Evolutionary conservation across 2,113 vertebrate species (phyloP).

Genomic region (Phaetusa simplex): DNA sequence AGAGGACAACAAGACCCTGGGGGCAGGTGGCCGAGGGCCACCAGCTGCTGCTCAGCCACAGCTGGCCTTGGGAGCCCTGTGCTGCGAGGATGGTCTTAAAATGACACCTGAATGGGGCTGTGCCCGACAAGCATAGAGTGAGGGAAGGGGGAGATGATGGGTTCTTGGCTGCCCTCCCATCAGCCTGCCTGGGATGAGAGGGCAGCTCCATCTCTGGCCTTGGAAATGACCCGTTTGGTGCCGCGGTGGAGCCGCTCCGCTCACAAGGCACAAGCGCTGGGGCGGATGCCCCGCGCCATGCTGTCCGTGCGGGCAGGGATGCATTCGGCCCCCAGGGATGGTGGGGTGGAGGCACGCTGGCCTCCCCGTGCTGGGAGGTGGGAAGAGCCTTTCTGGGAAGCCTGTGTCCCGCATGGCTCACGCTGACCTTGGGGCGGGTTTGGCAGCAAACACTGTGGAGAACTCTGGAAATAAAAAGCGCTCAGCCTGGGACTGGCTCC

Average conservation of each 20-base stretch:
- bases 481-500: not conserved
- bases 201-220: not conserved
- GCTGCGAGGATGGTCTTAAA: not conserved
- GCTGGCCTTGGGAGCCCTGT: not conserved
- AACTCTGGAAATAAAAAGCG: not conserved
- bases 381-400: conserved; percentile 49
- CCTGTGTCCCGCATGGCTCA: not conserved
- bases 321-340: rapidly evolving
- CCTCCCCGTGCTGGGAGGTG: not conserved
- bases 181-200: not conserved
- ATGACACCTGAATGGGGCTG: not conserved
- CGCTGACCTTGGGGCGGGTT: conserved; percentile 8
- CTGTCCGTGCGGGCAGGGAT: not conserved
- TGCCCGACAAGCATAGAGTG: not conserved
- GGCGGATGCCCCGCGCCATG: rapidly evolving
- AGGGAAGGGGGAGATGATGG: not conserved
- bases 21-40: not conserved
- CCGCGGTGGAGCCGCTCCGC: rapidly evolving
- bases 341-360: not conserved
- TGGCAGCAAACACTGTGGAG: not conserved
- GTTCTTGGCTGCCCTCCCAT: not conserved
- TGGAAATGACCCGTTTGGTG: not conserved
- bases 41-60: not conserved
- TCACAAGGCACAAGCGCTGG: not conserved
- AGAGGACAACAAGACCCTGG: not conserved